Percentiles rank a stretch among this genome's conserved stretches.
These are phyloP conservation scores for Acrobasis consociella DNA, from an alignment of 2,888 invertebrate genomes.

Conservation along the genomic window DNA sequence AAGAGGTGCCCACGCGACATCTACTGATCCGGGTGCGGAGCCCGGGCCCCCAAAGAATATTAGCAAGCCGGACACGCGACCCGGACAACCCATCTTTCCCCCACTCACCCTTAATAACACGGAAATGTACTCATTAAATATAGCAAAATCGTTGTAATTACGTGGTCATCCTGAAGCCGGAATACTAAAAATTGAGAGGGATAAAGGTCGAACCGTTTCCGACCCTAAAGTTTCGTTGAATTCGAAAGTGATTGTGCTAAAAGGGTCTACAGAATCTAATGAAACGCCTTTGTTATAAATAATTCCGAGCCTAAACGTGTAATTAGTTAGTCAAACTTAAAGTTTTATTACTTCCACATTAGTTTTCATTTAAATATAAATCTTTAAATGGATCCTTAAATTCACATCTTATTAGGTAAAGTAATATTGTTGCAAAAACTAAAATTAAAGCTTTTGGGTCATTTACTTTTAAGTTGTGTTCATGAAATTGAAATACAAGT, in stretches of 20 bases:
- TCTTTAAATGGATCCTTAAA: too few species aligned
- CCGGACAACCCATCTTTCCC: neutral
- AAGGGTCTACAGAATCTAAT: slow-evolving; percentile 37
- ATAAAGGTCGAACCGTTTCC: slow-evolving; percentile 27
- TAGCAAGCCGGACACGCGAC: neutral
- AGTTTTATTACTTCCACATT: too few species aligned
- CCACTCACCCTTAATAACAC: neutral
- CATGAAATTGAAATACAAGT: too few species aligned
- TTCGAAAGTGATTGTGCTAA: slow-evolving; percentile 39
- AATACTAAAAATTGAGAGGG: slow-evolving; percentile 22
- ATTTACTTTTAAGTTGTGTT: too few species aligned
- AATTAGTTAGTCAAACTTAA: too few species aligned
- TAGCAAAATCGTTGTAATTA: neutral
- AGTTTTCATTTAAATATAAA: too few species aligned
- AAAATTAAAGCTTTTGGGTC: too few species aligned
- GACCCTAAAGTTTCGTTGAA: slow-evolving; percentile 42
- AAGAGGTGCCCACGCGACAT: neutral
- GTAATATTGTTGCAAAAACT: too few species aligned
- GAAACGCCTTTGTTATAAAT: slow-evolving; percentile 38
- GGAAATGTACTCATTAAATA: neutral
- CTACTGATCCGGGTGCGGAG: neutral
- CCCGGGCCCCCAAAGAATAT: neutral
- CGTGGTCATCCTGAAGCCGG: neutral
- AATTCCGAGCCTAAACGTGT: too few species aligned
- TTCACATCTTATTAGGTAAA: too few species aligned